These are phyloP conservation scores for Chanos chanos DNA, from an alignment of 2,797 vertebrate genomes.

Conservation along the genomic window DNA sequence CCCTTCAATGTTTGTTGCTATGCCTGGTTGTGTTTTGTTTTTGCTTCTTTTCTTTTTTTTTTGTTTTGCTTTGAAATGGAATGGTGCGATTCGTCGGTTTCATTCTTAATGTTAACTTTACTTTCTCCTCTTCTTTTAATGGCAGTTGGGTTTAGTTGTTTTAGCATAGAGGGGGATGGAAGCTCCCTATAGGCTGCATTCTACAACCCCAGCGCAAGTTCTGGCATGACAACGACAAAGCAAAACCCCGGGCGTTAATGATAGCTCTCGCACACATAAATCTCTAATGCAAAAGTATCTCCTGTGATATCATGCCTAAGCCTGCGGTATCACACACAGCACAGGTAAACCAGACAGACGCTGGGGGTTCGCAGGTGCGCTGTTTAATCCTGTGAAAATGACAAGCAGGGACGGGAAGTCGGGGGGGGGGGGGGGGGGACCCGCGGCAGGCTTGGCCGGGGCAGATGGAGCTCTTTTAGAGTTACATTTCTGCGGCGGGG, in stretches of 20 bases:
- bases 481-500: constrained; percentile 57
- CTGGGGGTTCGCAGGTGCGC: constrained; percentile 44
- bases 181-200: constrained; percentile 69
- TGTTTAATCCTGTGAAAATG: not conserved
- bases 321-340: constrained; percentile 29
- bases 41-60: too few species aligned
- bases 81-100: not conserved
- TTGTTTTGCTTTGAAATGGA: not conserved
- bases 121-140: constrained; percentile 5
- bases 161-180: constrained; percentile 52
- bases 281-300: constrained; percentile 28
- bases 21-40: too few species aligned
- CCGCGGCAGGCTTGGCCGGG: constrained; percentile 3
- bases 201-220: constrained; percentile 76
- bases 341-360: constrained; percentile 24
- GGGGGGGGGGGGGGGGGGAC: too few species aligned
- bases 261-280: constrained; percentile 26
- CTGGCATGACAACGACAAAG: constrained; percentile 57
- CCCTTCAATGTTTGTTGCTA: too few species aligned
- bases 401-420: constrained; percentile 7
- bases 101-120: not conserved
- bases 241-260: constrained; percentile 24
- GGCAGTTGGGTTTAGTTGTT: constrained; percentile 10
- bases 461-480: constrained; percentile 33
- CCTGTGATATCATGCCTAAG: constrained; percentile 34